Conservation (phyloP, 2,113 vertebrate genomes). For the Sebastes fasciatus region DNA sequence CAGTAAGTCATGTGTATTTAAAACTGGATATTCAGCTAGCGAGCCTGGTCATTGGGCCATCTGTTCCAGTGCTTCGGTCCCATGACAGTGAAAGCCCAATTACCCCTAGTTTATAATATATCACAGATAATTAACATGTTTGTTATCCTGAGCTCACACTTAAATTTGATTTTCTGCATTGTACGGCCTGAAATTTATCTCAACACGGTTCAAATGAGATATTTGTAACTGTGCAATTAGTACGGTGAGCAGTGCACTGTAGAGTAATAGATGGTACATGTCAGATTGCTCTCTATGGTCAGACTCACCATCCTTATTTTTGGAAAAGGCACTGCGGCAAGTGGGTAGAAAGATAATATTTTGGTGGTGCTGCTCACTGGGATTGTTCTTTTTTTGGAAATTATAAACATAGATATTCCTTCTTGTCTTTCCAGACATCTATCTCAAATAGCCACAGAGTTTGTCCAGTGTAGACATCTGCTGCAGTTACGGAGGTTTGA, state of each 20-base stretch:
- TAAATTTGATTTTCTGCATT: constrained; percentile 12
- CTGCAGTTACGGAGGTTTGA: constrained; percentile 8
- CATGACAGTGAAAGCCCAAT: constrained; percentile 35
- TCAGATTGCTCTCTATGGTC: not conserved
- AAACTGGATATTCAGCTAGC: constrained; percentile 12
- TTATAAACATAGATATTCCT: not conserved
- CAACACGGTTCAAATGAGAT: not conserved
- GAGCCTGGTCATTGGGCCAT: constrained; percentile 32
- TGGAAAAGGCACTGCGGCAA: not conserved
- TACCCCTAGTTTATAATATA: constrained; percentile 32
- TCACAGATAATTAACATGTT: constrained; percentile 39
- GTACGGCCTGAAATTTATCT: not conserved
- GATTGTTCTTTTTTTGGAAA: constrained; percentile 15
- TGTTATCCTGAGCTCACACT: constrained; percentile 8
- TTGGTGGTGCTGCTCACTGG: not conserved
- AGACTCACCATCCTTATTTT: constrained; percentile 3
- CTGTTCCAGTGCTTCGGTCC: constrained; percentile 27
- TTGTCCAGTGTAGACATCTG: not conserved
- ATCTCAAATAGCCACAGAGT: not conserved
- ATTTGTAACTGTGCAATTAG: not conserved
- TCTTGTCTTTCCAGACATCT: not conserved
- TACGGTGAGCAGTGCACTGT: not conserved
- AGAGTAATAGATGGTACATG: not conserved
- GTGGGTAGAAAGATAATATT: not conserved
- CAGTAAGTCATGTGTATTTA: constrained; percentile 8